Percentiles rank a stretch among this genome's conserved stretches.
Conservation (phyloP, 2,797 vertebrate species). For the Megalops cyprinoides region DNA sequence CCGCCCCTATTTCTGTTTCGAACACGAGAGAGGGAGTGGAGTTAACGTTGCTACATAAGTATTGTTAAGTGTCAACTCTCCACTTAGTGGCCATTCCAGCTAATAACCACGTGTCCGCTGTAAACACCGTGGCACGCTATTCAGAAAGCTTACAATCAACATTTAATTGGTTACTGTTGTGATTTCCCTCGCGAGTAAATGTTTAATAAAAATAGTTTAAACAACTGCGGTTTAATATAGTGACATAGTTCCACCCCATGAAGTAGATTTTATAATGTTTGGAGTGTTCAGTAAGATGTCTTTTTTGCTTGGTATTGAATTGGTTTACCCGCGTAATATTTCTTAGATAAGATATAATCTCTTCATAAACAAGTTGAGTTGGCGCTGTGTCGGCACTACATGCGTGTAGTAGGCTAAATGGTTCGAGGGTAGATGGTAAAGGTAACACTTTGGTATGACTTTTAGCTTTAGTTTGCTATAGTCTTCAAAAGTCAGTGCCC, state of each 20-base stretch:
- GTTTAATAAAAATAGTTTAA: too few relatives aligned
- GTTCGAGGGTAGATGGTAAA: neutral
- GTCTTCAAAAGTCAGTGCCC: neutral
- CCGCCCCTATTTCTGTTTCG: conserved; percentile 62
- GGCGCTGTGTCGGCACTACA: neutral
- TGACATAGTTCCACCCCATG: too few relatives aligned
- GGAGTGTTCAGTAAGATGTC: too few relatives aligned
- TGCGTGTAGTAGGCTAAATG: neutral
- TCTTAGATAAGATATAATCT: too few relatives aligned
- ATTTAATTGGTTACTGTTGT: too few relatives aligned
- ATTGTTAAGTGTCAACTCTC: neutral
- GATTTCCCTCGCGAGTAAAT: too few relatives aligned
- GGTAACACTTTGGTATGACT: neutral
- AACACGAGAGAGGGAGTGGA: conserved; percentile 22
- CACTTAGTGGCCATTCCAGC: neutral
- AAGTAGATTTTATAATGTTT: too few relatives aligned
- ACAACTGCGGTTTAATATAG: too few relatives aligned
- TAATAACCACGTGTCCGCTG: neutral
- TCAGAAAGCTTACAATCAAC: neutral
- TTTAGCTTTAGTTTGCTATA: neutral
- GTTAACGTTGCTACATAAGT: conserved; percentile 1
- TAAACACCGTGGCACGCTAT: neutral
- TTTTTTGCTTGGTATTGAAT: neutral
- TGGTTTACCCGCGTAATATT: too few relatives aligned
- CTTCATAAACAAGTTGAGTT: too few relatives aligned